Evolutionary conservation across 2,888 invertebrate species (phyloP), one percentile per base, ranked within the genome.

Genomic region (Miltochrista miniata): DNA sequence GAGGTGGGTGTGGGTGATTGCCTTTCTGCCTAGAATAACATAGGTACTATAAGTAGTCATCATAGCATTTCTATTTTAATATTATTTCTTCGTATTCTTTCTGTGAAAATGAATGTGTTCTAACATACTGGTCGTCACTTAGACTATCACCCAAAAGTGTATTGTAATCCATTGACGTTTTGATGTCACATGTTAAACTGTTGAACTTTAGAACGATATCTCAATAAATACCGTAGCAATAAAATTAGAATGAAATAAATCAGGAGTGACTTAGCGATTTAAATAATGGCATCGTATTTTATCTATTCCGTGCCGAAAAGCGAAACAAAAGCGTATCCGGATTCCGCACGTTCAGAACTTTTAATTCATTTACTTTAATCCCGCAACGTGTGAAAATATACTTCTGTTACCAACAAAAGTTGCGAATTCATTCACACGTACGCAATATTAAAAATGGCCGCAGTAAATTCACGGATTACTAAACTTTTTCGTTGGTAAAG

Each of bases 401-500:
- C 40, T 54, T 51, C 36, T 35, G 46, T 14, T 39, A 12, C 29
- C 8, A 43, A 48, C 31, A 33, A 44, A 53, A 54, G 36, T 59
- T 50, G 54, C 48, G 42, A 53, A 67, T 64, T 57, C 54, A 58
- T 68, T 51, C 47, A 53, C 51, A 58, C 62, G 53, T 48, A 41
- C 35, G 45, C 55, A 53, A 24, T 60, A 60, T 58, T 54, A 61
- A 67, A 68, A 68, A 65, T 57, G 55, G 50, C 53, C 31, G 49
- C 51, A 43, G 52, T 65, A 65, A 68, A 68, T 63, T 61, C 51
- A 45, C 51, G 55, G 58, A 64, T 63, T 63, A 68, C 61, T 49
- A 68, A 66, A 49, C 63, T 63, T 63, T 52, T 41, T 33, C 54
- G 48, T 42, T 59, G 62, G 53, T 49, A 68, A 56, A 62, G 51